Evolutionary conservation across 2,888 invertebrate species (phyloP).

Genomic region (Drosophila gaucha): DNA sequence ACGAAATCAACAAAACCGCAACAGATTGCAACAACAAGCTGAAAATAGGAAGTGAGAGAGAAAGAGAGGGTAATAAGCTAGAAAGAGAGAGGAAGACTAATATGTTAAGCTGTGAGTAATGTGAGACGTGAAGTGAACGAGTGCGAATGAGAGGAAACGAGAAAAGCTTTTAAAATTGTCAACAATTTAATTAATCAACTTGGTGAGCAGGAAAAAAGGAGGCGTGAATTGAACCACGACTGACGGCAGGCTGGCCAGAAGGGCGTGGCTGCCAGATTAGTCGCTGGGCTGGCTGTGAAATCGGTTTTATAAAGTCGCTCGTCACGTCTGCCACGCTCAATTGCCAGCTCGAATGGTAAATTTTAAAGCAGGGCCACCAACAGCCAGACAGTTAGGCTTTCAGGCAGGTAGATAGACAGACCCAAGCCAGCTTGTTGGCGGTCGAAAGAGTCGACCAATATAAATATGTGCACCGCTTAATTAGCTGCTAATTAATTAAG

Average conservation of each 20-base stretch:
- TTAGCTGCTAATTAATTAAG: slow-evolving; percentile 72
- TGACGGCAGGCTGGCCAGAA: not conserved
- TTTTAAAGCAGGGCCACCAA: slow-evolving; percentile 31
- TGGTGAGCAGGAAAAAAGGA: slow-evolving; percentile 9
- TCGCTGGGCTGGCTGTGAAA: slow-evolving; percentile 28
- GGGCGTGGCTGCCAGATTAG: slow-evolving; percentile 38
- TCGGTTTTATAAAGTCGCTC: slow-evolving; percentile 40
- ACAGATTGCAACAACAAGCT: slow-evolving; percentile 31
- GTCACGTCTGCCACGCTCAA: slow-evolving; percentile 56
- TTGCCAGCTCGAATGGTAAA: slow-evolving; percentile 63
- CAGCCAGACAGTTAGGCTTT: slow-evolving; percentile 1
- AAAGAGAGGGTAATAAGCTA: not conserved
- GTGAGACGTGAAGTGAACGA: slow-evolving; percentile 32
- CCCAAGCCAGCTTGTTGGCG: slow-evolving; percentile 14
- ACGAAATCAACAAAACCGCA: slow-evolving; percentile 50
- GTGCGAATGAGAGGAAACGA: slow-evolving; percentile 6
- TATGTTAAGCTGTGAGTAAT: slow-evolving; percentile 74
- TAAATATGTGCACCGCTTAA: slow-evolving; percentile 68
- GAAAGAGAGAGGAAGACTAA: slow-evolving; percentile 13
- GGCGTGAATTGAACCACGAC: slow-evolving; percentile 15
- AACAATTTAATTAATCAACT: slow-evolving; percentile 79
- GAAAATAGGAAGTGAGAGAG: not conserved
- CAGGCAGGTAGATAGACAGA: not conserved
- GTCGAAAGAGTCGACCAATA: slow-evolving; percentile 15
- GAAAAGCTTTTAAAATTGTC: slow-evolving; percentile 75